phyloP scores from a whole-genome alignment of 2,888 invertebrate species.

The Anoplius nigerrimus region DNA sequence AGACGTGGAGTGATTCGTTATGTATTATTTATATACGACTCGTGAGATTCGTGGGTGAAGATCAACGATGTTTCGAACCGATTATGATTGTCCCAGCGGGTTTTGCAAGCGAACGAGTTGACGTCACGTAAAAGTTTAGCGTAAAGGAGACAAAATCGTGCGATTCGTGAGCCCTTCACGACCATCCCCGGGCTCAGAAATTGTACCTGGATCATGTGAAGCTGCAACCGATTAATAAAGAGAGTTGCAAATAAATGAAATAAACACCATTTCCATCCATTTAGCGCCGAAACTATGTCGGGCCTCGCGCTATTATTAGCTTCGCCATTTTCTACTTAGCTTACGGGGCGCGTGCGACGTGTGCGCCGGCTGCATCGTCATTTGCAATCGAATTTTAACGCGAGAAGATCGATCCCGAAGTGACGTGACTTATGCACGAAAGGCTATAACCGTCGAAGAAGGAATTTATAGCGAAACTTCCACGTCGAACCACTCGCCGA shows the following conservation, averaged over 20 bases:
- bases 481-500: too few species aligned
- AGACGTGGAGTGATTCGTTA: conserved; percentile 9
- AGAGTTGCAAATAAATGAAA: conserved; percentile 38
- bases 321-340: neutral
- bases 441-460: too few species aligned
- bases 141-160: conserved; percentile 34
- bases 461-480: too few species aligned
- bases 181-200: conserved; percentile 59
- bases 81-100: neutral
- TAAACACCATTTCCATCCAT: neutral
- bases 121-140: neutral
- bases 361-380: too few species aligned
- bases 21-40: neutral
- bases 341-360: neutral
- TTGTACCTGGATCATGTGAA: conserved; percentile 67
- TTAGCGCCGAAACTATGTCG: neutral
- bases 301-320: too few species aligned
- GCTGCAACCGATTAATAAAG: conserved; percentile 65
- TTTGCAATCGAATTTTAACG: too few species aligned
- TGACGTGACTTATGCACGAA: too few species aligned
- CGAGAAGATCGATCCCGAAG: too few species aligned
- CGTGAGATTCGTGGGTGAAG: too few species aligned
- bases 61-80: neutral
- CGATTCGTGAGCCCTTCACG: conserved; percentile 58
- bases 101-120: too few species aligned